Conservation (phyloP, 2,113 vertebrate genomes). For the Tiliqua scincoides region DNA sequence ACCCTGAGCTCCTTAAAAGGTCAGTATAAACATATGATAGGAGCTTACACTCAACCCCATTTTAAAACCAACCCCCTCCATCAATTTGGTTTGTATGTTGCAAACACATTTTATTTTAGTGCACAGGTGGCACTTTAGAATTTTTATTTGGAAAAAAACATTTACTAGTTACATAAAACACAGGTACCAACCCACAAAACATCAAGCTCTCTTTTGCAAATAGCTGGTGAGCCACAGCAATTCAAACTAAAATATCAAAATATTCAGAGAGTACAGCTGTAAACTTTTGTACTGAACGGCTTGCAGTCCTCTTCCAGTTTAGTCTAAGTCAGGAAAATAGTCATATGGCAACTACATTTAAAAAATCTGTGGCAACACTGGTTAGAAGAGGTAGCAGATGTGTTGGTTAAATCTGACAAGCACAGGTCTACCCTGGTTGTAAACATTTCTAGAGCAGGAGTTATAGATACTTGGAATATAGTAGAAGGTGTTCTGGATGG, state of each 20-base stretch:
- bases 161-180: conserved; percentile 49
- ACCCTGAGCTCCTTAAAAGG: too few species aligned
- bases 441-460: conserved; percentile 74
- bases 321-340: conserved; percentile 18
- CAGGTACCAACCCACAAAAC: conserved; percentile 38
- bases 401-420: conserved; percentile 63
- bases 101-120: conserved; percentile 47
- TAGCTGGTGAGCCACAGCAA: conserved; percentile 28
- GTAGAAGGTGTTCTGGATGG: conserved; percentile 49
- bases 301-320: conserved; percentile 4
- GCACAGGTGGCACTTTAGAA: conserved; percentile 49
- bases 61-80: conserved; percentile 13
- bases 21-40: too few species aligned
- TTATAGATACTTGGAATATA: conserved; percentile 65
- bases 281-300: conserved; percentile 39
- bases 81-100: conserved; percentile 22
- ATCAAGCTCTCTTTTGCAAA: conserved; percentile 23
- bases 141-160: conserved; percentile 36
- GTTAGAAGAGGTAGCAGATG: conserved; percentile 75
- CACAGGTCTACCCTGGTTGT: conserved; percentile 70
- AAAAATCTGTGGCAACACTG: conserved; percentile 48
- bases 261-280: conserved; percentile 23
- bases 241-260: conserved; percentile 49
- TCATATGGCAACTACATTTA: conserved; percentile 8
- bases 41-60: conserved; percentile 23